Base-by-base conservation (phyloP, 1,140 invertebrate species). In the Formica selysi region DNA sequence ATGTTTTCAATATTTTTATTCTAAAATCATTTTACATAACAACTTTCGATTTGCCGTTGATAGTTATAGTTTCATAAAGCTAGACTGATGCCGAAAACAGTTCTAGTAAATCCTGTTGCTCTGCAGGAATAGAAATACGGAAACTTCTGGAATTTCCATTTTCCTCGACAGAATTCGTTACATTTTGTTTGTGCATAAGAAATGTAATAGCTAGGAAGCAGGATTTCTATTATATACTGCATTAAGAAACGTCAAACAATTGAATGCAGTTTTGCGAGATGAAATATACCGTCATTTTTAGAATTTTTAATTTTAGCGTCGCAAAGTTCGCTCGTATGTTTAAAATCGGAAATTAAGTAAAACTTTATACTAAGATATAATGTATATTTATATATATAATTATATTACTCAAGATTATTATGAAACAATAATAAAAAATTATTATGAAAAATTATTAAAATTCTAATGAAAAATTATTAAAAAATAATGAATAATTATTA, bases 91-190 rank as follows among this genome's bases (percentile, higher is more conserved):
- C 13, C 51, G 79, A 83, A 74, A 83, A 48, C 38, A 32, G 13
- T 32, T n/a, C 44, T 16, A 38, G 48, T 38, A 80, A 59, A 80
- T 80, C 36, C 32, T 13, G 48, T 57, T 54, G n/a, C 44, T 8
- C 65, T 51, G 41, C 22, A 41, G 54, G 79, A 73, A 73, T 61
- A 19, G n/a, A 83, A 83, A 29, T 22, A 61, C 26, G 16, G 38
- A 83, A 73, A 73, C 54, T 61, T 83, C 38, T n/a, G 68, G 26
- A 57, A 73, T 73, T 73, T 83, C 54, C 57, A 48, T 73, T 73
- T 61, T 61, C 13, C 13, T 44, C 54, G 26, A 68, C 29, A 54
- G 44, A 81, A 73, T 81, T 73, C 38, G 19, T 83, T 62, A 59
- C 29, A 36, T 59, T 81, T 54, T 80, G 16, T 70, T 70, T 68